phyloP scores from a whole-genome alignment of 2,888 invertebrate genomes.

The Enchytraeus crypticus region DNA sequence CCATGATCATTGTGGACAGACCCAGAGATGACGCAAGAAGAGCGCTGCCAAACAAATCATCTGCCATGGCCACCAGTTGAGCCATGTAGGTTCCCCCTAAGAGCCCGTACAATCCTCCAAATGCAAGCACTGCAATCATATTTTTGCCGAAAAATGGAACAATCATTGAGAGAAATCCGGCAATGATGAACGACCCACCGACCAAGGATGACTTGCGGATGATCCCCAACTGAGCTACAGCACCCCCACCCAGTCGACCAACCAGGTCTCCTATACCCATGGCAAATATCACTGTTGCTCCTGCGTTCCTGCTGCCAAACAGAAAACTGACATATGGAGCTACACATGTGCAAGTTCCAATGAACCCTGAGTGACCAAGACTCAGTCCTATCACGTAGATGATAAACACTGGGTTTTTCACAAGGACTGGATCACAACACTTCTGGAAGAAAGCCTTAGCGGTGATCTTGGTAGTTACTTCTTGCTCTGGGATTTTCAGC shows the following conservation, averaged over 20 bases:
- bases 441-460: not conserved
- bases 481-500: not conserved
- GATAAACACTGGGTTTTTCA: not conserved
- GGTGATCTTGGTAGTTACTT: not conserved
- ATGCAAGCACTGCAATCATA: not conserved
- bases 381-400: not conserved
- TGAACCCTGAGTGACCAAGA: constrained; percentile 6
- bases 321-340: constrained; percentile 6
- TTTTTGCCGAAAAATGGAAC: not conserved
- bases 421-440: constrained; percentile 1
- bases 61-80: constrained; percentile 16
- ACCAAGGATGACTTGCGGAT: constrained; percentile 9
- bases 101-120: constrained; percentile 5
- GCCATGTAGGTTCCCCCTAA: constrained; percentile 21
- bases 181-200: constrained; percentile 6
- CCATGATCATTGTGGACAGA: constrained; percentile 22
- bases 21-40: constrained; percentile 18
- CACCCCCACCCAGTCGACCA: constrained; percentile 15
- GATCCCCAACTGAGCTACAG: constrained; percentile 10
- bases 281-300: constrained; percentile 6
- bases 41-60: constrained; percentile 20
- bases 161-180: constrained; percentile 10
- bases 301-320: constrained; percentile 2
- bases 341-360: constrained; percentile 1
- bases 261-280: constrained; percentile 13